phyloP scores from a whole-genome alignment of 2,113 vertebrate genomes.

The Verasper variegatus region DNA sequence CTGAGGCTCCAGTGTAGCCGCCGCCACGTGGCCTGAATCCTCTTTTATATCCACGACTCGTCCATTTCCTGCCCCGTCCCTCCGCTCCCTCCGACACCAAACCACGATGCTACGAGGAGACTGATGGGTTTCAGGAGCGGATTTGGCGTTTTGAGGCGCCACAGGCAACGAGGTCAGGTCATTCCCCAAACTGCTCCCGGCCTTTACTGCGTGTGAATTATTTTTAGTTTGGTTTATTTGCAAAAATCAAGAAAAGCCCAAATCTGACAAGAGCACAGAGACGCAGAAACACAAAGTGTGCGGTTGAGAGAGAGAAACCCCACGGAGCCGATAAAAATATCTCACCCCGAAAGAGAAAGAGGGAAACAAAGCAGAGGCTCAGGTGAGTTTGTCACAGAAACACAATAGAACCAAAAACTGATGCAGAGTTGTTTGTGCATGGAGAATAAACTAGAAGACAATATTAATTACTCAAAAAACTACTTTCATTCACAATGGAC shows the following conservation, averaged over 20 bases:
- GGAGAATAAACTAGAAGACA: not conserved
- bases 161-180: not conserved
- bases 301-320: conserved; percentile 57
- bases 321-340: conserved; percentile 70
- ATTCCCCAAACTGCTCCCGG: conserved; percentile 23
- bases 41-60: conserved; percentile 61
- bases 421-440: not conserved
- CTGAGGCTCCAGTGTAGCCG: conserved; percentile 70
- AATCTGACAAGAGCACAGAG: conserved; percentile 52
- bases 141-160: not conserved
- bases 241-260: conserved; percentile 25
- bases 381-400: conserved; percentile 57
- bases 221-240: conserved; percentile 42
- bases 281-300: conserved; percentile 39
- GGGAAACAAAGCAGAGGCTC: conserved; percentile 38
- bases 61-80: conserved; percentile 61
- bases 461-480: not conserved
- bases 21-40: conserved; percentile 58
- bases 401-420: conserved; percentile 1
- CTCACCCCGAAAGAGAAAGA: conserved; percentile 57
- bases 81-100: conserved; percentile 7
- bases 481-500: not conserved
- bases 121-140: conserved; percentile 7
- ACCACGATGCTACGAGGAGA: conserved; percentile 33
- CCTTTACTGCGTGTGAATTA: conserved; percentile 33